These are phyloP conservation scores for Percopsis transmontana DNA, from an alignment of 2,113 vertebrate species.

Conservation along the genomic window DNA sequence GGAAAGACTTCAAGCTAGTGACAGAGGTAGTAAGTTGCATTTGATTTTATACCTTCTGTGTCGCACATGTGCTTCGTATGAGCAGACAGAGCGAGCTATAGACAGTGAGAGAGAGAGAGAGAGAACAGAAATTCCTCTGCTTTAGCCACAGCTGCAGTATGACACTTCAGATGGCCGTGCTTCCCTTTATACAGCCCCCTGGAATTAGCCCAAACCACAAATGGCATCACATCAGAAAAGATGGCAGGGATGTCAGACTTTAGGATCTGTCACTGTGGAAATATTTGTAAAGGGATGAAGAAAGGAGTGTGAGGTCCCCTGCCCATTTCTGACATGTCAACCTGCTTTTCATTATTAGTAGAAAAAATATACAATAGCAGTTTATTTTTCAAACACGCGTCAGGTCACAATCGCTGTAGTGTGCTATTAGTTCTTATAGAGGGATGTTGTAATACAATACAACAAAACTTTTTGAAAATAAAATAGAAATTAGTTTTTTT, in stretches of 20 bases:
- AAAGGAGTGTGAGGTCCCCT: slow-evolving; percentile 58
- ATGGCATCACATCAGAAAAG: slow-evolving; percentile 90
- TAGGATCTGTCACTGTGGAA: slow-evolving; percentile 81
- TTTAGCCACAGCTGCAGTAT: slow-evolving; percentile 84
- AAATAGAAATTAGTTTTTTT: too few species aligned
- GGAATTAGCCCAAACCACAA: slow-evolving; percentile 90
- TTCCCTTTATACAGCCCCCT: slow-evolving; percentile 87
- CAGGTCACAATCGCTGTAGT: too few species aligned
- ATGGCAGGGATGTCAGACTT: slow-evolving; percentile 75
- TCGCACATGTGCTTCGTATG: slow-evolving; percentile 82
- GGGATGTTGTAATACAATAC: too few species aligned
- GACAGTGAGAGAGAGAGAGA: slow-evolving; percentile 20
- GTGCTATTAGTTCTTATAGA: too few species aligned
- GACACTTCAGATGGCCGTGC: slow-evolving; percentile 89
- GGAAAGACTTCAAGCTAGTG: slow-evolving; percentile 43
- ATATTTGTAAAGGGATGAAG: slow-evolving; percentile 71
- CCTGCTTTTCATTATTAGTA: slow-evolving; percentile 62
- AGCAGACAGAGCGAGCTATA: slow-evolving; percentile 18
- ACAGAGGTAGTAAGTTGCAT: slow-evolving; percentile 61
- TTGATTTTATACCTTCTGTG: slow-evolving; percentile 88
- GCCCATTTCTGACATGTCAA: slow-evolving; percentile 62
- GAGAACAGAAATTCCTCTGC: slow-evolving; percentile 81
- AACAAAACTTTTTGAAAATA: too few species aligned
- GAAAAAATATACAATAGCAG: not conserved
- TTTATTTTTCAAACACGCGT: too few species aligned